Conservation (phyloP, 2,113 vertebrate species). For the Lepus americanus region DNA sequence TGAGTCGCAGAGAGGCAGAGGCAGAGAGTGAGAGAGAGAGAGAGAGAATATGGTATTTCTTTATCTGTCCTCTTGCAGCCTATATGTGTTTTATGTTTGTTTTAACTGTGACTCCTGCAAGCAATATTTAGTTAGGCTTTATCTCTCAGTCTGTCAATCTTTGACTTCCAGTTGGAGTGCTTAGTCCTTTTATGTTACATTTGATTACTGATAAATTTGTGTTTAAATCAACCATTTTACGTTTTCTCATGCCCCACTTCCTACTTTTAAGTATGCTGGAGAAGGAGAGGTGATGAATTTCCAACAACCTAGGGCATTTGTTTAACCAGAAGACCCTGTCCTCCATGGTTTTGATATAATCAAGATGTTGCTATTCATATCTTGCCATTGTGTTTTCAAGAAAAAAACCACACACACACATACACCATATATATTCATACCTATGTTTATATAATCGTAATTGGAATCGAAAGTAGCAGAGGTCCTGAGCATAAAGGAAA, state of each 20-base stretch:
- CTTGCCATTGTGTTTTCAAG: conserved; percentile 25
- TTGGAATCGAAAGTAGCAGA: conserved; percentile 32
- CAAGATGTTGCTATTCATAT: neutral
- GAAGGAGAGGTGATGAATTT: neutral
- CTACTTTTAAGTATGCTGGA: conserved; percentile 10
- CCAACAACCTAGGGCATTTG: neutral
- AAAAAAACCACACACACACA: neutral
- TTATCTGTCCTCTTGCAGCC: neutral
- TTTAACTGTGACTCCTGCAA: conserved; percentile 4
- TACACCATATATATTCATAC: no score
- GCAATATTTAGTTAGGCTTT: neutral
- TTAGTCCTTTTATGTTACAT: conserved; percentile 39
- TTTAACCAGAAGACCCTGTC: neutral
- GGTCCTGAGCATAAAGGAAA: neutral
- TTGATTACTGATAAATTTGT: conserved; percentile 11
- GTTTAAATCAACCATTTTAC: conserved; percentile 26
- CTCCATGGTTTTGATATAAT: conserved; percentile 1
- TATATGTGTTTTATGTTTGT: conserved; percentile 26
- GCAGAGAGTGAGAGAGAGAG: no score
- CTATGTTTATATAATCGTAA: neutral
- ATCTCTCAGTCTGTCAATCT: neutral
- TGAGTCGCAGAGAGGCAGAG: no score
- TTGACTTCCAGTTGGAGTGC: conserved; percentile 11
- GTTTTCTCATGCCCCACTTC: neutral
- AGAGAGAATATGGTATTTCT: neutral